Conservation (phyloP, 92 coral and sea anemone genomes). For the Pocillopora meandrina region DNA sequence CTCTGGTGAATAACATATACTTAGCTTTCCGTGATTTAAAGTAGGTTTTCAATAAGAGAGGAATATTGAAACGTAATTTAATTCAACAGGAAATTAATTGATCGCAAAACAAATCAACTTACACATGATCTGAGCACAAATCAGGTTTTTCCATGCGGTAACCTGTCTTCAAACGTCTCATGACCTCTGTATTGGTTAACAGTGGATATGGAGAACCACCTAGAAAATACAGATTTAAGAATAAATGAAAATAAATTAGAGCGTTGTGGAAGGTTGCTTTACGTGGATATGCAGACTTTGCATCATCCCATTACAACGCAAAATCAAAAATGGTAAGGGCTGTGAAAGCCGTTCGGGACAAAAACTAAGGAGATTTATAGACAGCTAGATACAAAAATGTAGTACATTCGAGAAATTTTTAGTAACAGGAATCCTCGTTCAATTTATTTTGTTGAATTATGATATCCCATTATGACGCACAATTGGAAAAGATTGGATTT, state of each 20-base stretch:
- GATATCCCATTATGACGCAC: too few relatives aligned
- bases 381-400: too few relatives aligned
- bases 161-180: conserved; percentile 15
- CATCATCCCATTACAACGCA: background rate
- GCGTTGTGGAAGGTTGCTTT: background rate
- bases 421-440: too few relatives aligned
- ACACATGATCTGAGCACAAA: conserved; percentile 23
- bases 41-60: too few relatives aligned
- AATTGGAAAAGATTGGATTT: too few relatives aligned
- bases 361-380: too few relatives aligned
- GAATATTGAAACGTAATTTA: background rate
- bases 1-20: too few relatives aligned
- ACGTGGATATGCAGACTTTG: background rate
- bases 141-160: conserved; percentile 34
- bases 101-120: background rate
- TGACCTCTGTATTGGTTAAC: conserved; percentile 1
- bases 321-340: background rate
- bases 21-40: too few relatives aligned
- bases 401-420: too few relatives aligned
- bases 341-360: too few relatives aligned
- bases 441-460: too few relatives aligned
- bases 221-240: background rate
- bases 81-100: background rate
- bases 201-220: conserved; percentile 26
- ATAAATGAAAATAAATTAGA: background rate